Conservation (phyloP, 2,888 invertebrate genomes). For the Phasia obesa region DNA sequence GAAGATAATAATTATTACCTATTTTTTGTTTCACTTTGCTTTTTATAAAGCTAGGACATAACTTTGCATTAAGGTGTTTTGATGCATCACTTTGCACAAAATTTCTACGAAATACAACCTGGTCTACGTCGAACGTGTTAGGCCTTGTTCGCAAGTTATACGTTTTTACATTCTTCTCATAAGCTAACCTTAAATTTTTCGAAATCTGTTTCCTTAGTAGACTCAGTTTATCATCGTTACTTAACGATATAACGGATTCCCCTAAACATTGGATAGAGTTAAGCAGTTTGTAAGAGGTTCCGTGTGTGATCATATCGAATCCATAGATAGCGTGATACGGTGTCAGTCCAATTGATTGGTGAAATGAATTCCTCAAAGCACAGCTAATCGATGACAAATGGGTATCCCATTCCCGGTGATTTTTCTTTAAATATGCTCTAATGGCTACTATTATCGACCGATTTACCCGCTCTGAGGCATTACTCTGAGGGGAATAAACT, state of each 20-base stretch:
- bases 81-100: no score
- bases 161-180: no score
- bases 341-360: not conserved
- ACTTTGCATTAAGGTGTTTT: no score
- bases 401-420: not conserved
- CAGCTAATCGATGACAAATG: not conserved
- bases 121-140: no score
- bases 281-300: not conserved
- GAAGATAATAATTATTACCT: not conserved
- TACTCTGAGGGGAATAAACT: conserved; percentile 5
- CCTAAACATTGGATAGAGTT: not conserved
- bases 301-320: not conserved
- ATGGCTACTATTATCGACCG: not conserved
- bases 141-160: no score
- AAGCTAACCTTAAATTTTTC: no score
- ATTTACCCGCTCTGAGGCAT: not conserved
- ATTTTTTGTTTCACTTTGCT: not conserved
- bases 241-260: no score
- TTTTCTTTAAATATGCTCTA: not conserved
- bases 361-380: not conserved
- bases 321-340: not conserved
- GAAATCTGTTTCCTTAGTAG: no score
- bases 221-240: no score
- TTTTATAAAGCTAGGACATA: not conserved
- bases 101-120: no score